A percentile compares a stretch with the other conserved stretches of the same genome.
These are phyloP conservation scores for Euborellia annulipes DNA, from an alignment of 1,140 invertebrate species.

Conservation along the genomic window DNA sequence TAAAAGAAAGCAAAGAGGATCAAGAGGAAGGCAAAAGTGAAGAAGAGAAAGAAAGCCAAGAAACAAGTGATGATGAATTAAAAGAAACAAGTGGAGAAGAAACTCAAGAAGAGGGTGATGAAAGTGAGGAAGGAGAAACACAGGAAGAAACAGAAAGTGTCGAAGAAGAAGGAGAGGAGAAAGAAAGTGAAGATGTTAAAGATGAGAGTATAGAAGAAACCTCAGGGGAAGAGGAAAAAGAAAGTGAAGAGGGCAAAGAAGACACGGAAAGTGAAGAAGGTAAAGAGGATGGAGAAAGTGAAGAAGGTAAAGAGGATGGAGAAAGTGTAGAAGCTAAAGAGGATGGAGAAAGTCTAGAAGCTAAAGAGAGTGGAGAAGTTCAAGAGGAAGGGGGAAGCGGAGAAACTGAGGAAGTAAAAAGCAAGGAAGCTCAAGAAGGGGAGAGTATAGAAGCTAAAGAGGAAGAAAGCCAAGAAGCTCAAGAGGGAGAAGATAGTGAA, in stretches of 20 bases:
- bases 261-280: slow-evolving; percentile 11
- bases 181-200: slow-evolving; percentile 2
- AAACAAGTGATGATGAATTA: slow-evolving; percentile 9
- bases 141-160: slow-evolving; percentile 1
- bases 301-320: background rate
- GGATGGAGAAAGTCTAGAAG: slow-evolving; percentile 5
- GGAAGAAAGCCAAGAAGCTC: slow-evolving; percentile 21
- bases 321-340: slow-evolving; percentile 2
- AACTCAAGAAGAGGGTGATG: slow-evolving; percentile 30
- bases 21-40: slow-evolving; percentile 4
- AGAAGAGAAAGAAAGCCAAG: background rate
- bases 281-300: slow-evolving; percentile 1
- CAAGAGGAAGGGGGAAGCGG: slow-evolving; percentile 4
- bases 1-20: slow-evolving; percentile 5
- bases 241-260: slow-evolving; percentile 17
- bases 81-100: slow-evolving; percentile 26
- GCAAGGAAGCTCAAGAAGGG: slow-evolving; percentile 6
- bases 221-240: slow-evolving; percentile 3
- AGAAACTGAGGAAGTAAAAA: slow-evolving; percentile 7
- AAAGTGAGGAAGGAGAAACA: slow-evolving; percentile 15
- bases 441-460: slow-evolving; percentile 6
- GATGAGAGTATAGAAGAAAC: background rate
- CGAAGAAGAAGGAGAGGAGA: slow-evolving; percentile 1
- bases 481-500: slow-evolving; percentile 17
- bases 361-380: slow-evolving; percentile 9